phyloP scores from a whole-genome alignment of 2,113 vertebrate species.

The Amblyopsis rosae region DNA sequence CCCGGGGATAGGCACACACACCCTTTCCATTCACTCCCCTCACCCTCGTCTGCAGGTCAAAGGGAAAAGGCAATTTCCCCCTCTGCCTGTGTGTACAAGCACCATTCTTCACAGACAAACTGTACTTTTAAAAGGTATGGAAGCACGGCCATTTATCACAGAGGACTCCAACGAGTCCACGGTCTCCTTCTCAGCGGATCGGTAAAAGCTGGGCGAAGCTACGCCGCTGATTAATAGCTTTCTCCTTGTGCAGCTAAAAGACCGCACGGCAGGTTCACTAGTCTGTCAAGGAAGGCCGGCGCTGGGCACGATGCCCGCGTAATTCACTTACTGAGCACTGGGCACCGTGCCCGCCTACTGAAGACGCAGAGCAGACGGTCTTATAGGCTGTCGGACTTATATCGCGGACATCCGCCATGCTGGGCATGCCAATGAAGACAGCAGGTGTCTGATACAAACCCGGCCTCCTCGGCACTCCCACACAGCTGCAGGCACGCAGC shows the following conservation, averaged over 20 bases:
- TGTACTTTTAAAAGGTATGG: conserved; percentile 64
- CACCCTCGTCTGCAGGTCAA: conserved; percentile 65
- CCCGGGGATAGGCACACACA: conserved; percentile 50
- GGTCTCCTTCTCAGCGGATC: conserved; percentile 22
- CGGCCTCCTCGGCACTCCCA: conserved; percentile 34
- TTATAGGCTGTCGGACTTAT: conserved; percentile 53
- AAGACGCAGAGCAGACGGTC: conserved; percentile 53
- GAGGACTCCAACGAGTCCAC: conserved; percentile 20
- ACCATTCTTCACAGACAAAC: conserved; percentile 72
- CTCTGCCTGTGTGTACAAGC: conserved; percentile 49
- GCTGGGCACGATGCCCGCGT: conserved; percentile 51
- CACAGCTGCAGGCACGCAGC: conserved; percentile 39
- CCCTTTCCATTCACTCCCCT: conserved; percentile 60
- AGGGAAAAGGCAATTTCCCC: conserved; percentile 67
- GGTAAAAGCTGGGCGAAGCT: conserved; percentile 40
- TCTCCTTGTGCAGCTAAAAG: conserved; percentile 61
- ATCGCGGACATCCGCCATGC: conserved; percentile 56
- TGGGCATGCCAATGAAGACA: conserved; percentile 58
- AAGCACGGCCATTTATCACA: conserved; percentile 71
- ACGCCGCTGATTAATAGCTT: conserved; percentile 64
- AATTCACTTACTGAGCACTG: conserved; percentile 61
- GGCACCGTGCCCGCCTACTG: conserved; percentile 52
- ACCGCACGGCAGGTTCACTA: conserved; percentile 38
- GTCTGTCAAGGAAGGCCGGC: conserved; percentile 48
- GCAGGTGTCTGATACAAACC: conserved; percentile 42